These are phyloP conservation scores for Theretra japonica DNA, from an alignment of 2,888 invertebrate genomes.

Conservation along the genomic window DNA sequence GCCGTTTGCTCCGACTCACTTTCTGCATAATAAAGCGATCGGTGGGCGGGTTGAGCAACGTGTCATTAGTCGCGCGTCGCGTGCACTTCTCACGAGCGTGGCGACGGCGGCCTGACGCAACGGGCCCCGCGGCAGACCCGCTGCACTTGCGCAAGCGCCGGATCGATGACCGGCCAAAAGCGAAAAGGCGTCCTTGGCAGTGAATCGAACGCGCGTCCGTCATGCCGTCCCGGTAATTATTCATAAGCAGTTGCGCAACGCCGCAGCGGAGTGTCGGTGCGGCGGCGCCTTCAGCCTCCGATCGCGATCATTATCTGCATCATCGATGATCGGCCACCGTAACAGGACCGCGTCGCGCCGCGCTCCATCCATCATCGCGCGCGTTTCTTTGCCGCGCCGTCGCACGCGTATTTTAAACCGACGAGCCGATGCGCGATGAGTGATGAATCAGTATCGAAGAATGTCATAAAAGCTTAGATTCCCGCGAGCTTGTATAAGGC, in stretches of 20 bases:
- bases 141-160: slow-evolving; percentile 55
- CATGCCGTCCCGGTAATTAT: slow-evolving; percentile 63
- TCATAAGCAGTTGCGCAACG: slow-evolving; percentile 68
- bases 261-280: slow-evolving; percentile 47
- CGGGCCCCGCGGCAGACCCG: slow-evolving; percentile 57
- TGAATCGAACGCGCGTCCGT: slow-evolving; percentile 66
- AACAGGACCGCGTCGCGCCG: slow-evolving; percentile 38
- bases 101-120: slow-evolving; percentile 40
- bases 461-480: slow-evolving; percentile 54
- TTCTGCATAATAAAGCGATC: slow-evolving; percentile 70
- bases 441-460: slow-evolving; percentile 52
- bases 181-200: slow-evolving; percentile 76
- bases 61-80: slow-evolving; percentile 53
- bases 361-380: slow-evolving; percentile 49
- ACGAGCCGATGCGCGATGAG: neutral
- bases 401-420: slow-evolving; percentile 50
- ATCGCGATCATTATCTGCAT: slow-evolving; percentile 58
- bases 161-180: slow-evolving; percentile 68
- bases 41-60: slow-evolving; percentile 61
- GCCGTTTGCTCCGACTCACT: slow-evolving; percentile 63
- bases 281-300: slow-evolving; percentile 41
- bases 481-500: slow-evolving; percentile 54
- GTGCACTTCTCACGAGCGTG: slow-evolving; percentile 37
- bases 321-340: slow-evolving; percentile 53
- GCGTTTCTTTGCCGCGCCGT: slow-evolving; percentile 52